Evolutionary conservation across 2,797 vertebrate genomes (phyloP).

Genomic region (Eutrigla gurnardus): DNA sequence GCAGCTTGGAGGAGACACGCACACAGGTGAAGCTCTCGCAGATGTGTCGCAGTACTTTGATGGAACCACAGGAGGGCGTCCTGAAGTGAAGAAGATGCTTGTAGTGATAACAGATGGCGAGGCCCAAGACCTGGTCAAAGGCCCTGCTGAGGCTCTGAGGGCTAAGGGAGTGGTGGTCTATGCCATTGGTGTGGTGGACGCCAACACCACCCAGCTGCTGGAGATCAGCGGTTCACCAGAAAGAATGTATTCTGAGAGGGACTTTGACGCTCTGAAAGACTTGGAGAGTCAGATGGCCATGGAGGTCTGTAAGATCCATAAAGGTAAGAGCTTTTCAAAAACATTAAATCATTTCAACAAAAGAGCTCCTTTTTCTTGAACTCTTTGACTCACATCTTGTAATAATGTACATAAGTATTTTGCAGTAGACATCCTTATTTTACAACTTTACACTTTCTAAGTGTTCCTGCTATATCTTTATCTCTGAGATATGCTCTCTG

Average conservation of each 20-base stretch:
- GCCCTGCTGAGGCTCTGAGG: conserved; percentile 77
- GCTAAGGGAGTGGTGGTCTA: conserved; percentile 78
- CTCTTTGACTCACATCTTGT: background rate
- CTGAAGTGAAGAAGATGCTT: conserved; percentile 73
- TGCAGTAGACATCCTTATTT: background rate
- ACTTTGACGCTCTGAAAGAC: conserved; percentile 74
- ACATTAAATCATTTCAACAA: background rate
- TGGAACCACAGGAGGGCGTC: conserved; percentile 57
- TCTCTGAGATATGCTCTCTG: background rate
- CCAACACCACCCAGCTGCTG: conserved; percentile 70
- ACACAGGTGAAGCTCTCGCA: conserved; percentile 78
- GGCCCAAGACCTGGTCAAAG: conserved; percentile 75
- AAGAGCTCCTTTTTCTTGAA: background rate
- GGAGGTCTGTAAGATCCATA: conserved; percentile 74
- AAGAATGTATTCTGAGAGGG: conserved; percentile 60
- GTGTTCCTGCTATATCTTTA: background rate
- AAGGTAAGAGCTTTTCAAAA: conserved; percentile 69
- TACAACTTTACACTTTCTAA: too few relatives aligned
- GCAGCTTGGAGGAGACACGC: conserved; percentile 51
- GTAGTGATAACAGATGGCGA: conserved; percentile 85
- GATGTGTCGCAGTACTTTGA: conserved; percentile 56
- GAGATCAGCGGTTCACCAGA: conserved; percentile 76
- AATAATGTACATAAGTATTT: background rate
- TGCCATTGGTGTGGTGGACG: conserved; percentile 77
- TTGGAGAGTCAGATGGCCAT: conserved; percentile 78